Conservation (phyloP, 2,888 invertebrate species). For the Zygogramma bicolorata region DNA sequence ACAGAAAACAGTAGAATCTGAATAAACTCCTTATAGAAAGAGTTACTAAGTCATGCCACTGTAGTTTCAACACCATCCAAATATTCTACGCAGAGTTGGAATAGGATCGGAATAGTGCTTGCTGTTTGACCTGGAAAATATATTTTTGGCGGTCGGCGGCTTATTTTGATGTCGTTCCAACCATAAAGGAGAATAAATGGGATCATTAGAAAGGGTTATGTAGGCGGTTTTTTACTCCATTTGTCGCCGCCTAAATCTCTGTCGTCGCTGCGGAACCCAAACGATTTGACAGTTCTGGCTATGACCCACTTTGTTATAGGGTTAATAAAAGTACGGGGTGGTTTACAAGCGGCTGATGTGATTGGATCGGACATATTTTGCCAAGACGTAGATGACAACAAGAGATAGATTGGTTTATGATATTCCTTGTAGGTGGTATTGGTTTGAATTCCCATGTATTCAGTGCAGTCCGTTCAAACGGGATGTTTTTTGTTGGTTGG, state of each 20-base stretch:
- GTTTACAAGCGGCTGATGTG: not conserved
- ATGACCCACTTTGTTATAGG: not conserved
- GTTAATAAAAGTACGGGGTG: not conserved
- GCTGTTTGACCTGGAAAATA: slow-evolving; percentile 28
- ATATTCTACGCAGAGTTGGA: not conserved
- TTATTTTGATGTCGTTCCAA: slow-evolving; percentile 21
- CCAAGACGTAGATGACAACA: too few relatives aligned
- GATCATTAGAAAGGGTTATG: slow-evolving; percentile 29
- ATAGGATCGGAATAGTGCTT: not conserved
- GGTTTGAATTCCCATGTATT: too few relatives aligned
- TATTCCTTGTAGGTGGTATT: too few relatives aligned
- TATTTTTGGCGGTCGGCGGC: slow-evolving; percentile 22
- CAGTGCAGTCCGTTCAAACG: too few relatives aligned
- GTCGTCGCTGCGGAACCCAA: not conserved
- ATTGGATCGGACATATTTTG: not conserved
- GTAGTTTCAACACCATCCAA: not conserved
- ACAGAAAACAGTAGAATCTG: too few relatives aligned
- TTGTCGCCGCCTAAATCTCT: slow-evolving; percentile 22
- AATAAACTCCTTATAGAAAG: too few relatives aligned
- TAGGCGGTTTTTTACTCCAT: slow-evolving; percentile 17
- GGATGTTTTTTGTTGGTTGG: too few relatives aligned
- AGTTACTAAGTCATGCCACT: too few relatives aligned
- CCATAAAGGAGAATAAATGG: slow-evolving; percentile 29
- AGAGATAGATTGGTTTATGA: too few relatives aligned
- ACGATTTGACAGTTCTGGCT: slow-evolving; percentile 9